phyloP scores from a whole-genome alignment of 1,140 invertebrate species.

The Vollenhovia emeryi region DNA sequence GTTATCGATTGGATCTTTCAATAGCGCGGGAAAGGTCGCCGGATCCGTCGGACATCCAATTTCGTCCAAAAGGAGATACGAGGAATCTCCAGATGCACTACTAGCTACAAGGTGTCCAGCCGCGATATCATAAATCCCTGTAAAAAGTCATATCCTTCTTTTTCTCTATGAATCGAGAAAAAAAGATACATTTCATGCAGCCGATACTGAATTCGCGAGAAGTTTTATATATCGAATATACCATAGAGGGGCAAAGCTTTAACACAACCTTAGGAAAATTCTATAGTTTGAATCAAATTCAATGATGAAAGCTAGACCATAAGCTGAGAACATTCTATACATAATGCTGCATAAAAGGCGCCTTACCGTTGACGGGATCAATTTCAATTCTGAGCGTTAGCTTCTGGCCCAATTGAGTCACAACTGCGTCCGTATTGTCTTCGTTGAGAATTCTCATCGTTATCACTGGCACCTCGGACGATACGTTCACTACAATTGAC shows the following conservation, averaged over 20 bases:
- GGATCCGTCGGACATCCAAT: constrained; percentile 86
- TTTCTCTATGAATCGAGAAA: neutral
- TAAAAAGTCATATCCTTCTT: constrained; percentile 45
- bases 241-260: neutral
- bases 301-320: neutral
- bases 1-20: constrained; percentile 79
- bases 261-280: neutral
- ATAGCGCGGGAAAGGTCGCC: constrained; percentile 85
- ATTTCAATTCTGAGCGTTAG: constrained; percentile 83
- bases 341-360: neutral
- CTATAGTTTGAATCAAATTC: neutral
- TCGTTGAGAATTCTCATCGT: constrained; percentile 80
- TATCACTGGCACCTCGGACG: constrained; percentile 73
- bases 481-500: constrained; percentile 77
- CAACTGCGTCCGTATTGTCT: constrained; percentile 70
- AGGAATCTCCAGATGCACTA: constrained; percentile 85
- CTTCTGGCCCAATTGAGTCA: constrained; percentile 83
- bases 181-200: neutral
- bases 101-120: constrained; percentile 86
- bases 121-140: constrained; percentile 86
- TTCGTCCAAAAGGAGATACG: constrained; percentile 84
- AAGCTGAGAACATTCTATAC: neutral
- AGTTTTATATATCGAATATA: neutral
- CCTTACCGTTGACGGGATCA: constrained; percentile 81
- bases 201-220: neutral